Base-by-base conservation (phyloP, 2,888 invertebrate genomes). In the Oxytorus armatus region DNA sequence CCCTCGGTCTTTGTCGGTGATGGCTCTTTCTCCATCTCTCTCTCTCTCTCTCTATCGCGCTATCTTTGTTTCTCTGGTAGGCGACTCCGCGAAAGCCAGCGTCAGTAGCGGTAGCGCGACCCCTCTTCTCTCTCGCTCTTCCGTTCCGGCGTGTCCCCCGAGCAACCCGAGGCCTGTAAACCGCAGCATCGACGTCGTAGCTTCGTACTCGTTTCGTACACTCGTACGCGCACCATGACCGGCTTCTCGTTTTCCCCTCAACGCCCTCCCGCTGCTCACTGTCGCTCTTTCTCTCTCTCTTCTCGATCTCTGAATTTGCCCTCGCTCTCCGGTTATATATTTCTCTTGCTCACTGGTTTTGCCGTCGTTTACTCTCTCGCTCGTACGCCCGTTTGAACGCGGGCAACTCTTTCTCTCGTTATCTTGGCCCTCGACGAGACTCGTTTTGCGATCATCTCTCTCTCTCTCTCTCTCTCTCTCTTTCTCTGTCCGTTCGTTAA, bases 221-320 rank as follows among this genome's bases (percentile, higher is more conserved):
- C 51, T 70, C 68, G 77, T 74, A 77, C 76, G 77, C 79, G 74
- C 73, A 69, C 78, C 79, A 77, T 79, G 83, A 77, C 81, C 77
- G 81, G 77, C 81, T 81, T 74, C 77, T 51, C 83, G 77, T 55
- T 80, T 77, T 59, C 65, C 78, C 82, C 79, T 51, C 42, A 75
- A 65, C 70, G 11, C 61, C 63, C 63, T 39, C 53, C 14, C 25
- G 5, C 36, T 18, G 4, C 59, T 55, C 36, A 23, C 4, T 18
- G 0, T 66, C 47, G 4, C 57, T 55, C 57, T 39, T 55, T 80
- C 79, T 73, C 61, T 55, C 72, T 68, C 66, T 25, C 25, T n/a
- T 29, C 80, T 76, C 74, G 73, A 70, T 70, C 75, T 55, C 65
- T 66, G 72, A 39, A 75, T 78, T 75, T 78, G 53, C 78, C 57